Base-by-base conservation (phyloP, 2,113 vertebrate species). In the Okapia johnstoni region DNA sequence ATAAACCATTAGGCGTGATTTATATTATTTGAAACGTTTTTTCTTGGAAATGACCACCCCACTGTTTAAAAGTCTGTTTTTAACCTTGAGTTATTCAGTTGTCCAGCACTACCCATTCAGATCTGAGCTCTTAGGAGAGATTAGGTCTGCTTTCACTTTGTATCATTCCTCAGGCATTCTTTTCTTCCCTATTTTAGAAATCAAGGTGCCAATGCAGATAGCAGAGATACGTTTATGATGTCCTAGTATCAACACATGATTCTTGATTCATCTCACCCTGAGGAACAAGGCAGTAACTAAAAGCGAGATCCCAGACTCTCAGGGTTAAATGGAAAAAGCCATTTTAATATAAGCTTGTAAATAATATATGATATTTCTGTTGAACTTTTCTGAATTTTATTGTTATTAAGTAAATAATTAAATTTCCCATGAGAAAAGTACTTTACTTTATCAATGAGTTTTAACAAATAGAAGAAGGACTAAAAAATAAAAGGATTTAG, bases 291-390 rank as follows among this genome's bases (percentile, higher is more conserved):
- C 40, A 80, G 2, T 73, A 48, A 73, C 23, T 25, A 26, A 84
- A 93, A 95, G 40, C n/a, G 50, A 86, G 43, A 52, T 50, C 81
- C 40, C 30, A 21, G 43, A 55, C 3, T 77, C 54, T 30, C 11
- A 1, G 11, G 43, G 36, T 93, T 92, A 90, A 73, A 19, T 57
- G 19, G 15, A 61, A 93, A 93, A 94, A 91, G 6, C 5, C 26
- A 55, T 85, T 93, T 94, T 92, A 52, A 80, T n/a, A 43, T 95
- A 92, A 84, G 79, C 55, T 97, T 95, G 1, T 81, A 92, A 92
- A 76, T 81, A 70, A 80, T 55, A 46, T 10, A 50, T 73, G 57
- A 58, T 46, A 54, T 87, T 70, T 91, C 66, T 87, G 3, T 93
- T 88, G 48, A 73, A 43, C 14, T 61, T 50, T 83, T 76, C 21